Percentiles rank a stretch among this genome's conserved stretches.
Evolutionary conservation across 2,113 vertebrate species (phyloP).

Genomic region (Laticauda laticaudata): DNA sequence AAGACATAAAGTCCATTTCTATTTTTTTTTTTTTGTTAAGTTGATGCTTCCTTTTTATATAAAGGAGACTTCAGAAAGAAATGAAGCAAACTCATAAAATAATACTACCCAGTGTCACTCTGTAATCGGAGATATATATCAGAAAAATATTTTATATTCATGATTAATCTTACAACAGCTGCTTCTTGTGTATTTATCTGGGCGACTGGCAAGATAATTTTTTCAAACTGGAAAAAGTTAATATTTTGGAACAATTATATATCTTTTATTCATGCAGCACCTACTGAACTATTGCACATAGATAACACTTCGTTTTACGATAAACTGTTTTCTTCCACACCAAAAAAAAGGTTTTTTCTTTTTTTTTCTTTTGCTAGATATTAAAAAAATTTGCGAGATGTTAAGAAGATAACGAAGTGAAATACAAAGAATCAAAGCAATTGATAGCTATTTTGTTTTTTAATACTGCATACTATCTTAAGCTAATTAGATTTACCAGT

Average conservation of each 20-base stretch:
- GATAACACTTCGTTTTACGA: slow-evolving; percentile 53
- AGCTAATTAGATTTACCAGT: background rate
- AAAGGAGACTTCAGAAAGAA: background rate
- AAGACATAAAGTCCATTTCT: background rate
- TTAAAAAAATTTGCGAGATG: slow-evolving; percentile 5
- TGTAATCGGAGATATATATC: slow-evolving; percentile 36
- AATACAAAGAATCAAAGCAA: slow-evolving; percentile 39
- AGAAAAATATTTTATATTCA: slow-evolving; percentile 48
- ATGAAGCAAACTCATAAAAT: slow-evolving; percentile 47
- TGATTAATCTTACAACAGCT: slow-evolving; percentile 59
- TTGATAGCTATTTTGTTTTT: background rate
- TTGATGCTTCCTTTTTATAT: slow-evolving; percentile 24
- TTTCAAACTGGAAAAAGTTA: slow-evolving; percentile 59
- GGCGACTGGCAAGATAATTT: slow-evolving; percentile 55
- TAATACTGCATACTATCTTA: slow-evolving; percentile 1
- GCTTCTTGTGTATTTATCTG: slow-evolving; percentile 58
- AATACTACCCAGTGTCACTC: slow-evolving; percentile 56
- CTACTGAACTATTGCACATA: slow-evolving; percentile 58
- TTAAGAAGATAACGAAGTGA: slow-evolving; percentile 40
- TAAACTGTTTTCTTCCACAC: slow-evolving; percentile 46
- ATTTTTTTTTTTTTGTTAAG: slow-evolving; percentile 14
- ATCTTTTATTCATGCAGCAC: slow-evolving; percentile 55
- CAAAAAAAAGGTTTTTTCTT: slow-evolving; percentile 9
- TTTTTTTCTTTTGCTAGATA: background rate
- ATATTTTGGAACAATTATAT: slow-evolving; percentile 40